Evolutionary conservation across 2,888 invertebrate species (phyloP), one percentile per base, ranked within the genome.

Genomic region (Catocala nupta): DNA sequence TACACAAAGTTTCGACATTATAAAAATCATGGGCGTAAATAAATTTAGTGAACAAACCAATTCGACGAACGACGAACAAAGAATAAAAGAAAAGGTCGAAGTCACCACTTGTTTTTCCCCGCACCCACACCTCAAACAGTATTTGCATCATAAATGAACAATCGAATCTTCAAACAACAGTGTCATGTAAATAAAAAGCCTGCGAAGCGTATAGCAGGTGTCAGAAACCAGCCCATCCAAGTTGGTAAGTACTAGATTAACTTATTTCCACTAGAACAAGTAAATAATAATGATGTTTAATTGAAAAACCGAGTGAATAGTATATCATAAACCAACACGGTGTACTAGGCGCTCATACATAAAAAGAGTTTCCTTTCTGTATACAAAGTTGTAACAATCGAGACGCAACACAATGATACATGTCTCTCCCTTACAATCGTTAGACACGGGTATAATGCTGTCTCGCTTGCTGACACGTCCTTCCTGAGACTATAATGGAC

Each of bases 381-480:
- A 90, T 90, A 89, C 89, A 89, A 91, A 91, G 83, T 88, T 88
- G 69, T 80, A 81, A 91, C 91, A 90, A 91, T 90, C 87, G 88
- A 87, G 78, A 63, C 86, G 86, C 83, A 91, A 85, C 85, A 91
- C 90, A 92, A 91, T 87, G 86, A 85, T 83, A 82, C 75, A 78
- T 86, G 90, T 90, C 88, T 82, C 82, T 90, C 88, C 85, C 85
- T 87, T 90, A 91, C 87, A 85, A 84, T 74, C 88, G 71, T 70
- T 70, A 77, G 87, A 91, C 85, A 82, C 68, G 84, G 82, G 86
- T 71, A 91, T 92, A 90, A 89, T 86, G 83, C 86, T 80, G 87
- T 90, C 90, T 87, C 88, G 77, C 87, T 90, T 83, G 66, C 75
- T 89, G 92, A 92, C 89, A 90, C 86, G 80, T 92, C 91, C 91